A percentile compares a stretch with the other conserved stretches of the same genome.
phyloP scores from a whole-genome alignment of 2,797 vertebrate genomes.

The Phaenicophaeus curvirostris region DNA sequence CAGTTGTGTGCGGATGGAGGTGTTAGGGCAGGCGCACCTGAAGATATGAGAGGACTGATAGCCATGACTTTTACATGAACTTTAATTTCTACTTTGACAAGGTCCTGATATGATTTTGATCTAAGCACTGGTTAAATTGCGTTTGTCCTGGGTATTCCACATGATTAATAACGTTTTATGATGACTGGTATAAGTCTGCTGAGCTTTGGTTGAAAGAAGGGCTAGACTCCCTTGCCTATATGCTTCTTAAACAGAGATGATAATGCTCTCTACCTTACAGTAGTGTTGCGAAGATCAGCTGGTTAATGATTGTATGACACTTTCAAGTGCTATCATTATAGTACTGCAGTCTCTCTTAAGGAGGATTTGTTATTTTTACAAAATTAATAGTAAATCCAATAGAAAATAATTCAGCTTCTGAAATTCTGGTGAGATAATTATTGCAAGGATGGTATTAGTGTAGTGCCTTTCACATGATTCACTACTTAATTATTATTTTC shows the following conservation, averaged over 20 bases:
- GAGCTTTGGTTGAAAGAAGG: not conserved
- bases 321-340: slow-evolving; percentile 45
- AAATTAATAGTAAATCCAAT: slow-evolving; percentile 74
- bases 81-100: not conserved
- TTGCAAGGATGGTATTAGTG: slow-evolving; percentile 56
- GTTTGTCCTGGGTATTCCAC: not conserved
- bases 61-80: not conserved
- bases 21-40: not conserved
- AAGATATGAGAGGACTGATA: not conserved
- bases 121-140: not conserved
- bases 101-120: not conserved
- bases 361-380: slow-evolving; percentile 69
- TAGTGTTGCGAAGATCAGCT: not conserved
- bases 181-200: not conserved
- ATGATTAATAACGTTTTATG: not conserved
- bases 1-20: not conserved
- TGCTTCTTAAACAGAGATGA: not conserved
- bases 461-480: slow-evolving; percentile 56
- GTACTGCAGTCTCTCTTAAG: slow-evolving; percentile 24
- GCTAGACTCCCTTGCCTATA: not conserved
- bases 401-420: slow-evolving; percentile 66
- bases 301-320: slow-evolving; percentile 16
- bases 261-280: not conserved
- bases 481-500: slow-evolving; percentile 65
- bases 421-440: slow-evolving; percentile 73